These are phyloP conservation scores for Drosophila rubida DNA, from an alignment of 2,888 invertebrate species.

Conservation along the genomic window DNA sequence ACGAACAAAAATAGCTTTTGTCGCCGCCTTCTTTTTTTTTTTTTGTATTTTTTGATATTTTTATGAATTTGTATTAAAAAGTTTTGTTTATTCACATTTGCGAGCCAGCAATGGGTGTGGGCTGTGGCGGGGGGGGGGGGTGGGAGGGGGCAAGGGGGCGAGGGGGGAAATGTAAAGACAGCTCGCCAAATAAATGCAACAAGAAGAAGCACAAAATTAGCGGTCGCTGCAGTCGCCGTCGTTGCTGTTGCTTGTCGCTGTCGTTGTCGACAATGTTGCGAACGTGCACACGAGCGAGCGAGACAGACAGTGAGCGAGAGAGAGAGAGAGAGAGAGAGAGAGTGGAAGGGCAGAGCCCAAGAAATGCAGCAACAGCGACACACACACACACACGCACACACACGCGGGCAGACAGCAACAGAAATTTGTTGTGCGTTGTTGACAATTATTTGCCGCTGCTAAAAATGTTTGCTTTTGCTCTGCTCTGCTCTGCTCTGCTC, in stretches of 20 bases:
- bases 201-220: constrained; percentile 20
- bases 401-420: no score
- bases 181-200: constrained; percentile 23
- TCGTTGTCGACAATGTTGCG: constrained; percentile 49
- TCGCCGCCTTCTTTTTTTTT: constrained; percentile 7
- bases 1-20: constrained; percentile 29
- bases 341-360: constrained; percentile 16
- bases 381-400: no score
- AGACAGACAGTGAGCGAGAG: background rate
- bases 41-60: constrained; percentile 12
- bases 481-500: constrained; percentile 47
- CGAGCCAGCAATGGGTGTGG: constrained; percentile 40
- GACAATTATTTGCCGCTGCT: constrained; percentile 48
- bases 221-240: constrained; percentile 17
- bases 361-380: constrained; percentile 20
- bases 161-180: constrained; percentile 48
- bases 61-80: constrained; percentile 26
- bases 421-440: constrained; percentile 52
- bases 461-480: constrained; percentile 50
- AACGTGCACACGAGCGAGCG: constrained; percentile 22
- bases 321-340: background rate
- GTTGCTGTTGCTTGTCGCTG: constrained; percentile 21
- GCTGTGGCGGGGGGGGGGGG: no score
- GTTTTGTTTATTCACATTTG: constrained; percentile 46
- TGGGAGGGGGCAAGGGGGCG: no score